These are phyloP conservation scores for Oceanodroma leucorhoa DNA, from an alignment of 2,797 vertebrate genomes.

Conservation along the genomic window DNA sequence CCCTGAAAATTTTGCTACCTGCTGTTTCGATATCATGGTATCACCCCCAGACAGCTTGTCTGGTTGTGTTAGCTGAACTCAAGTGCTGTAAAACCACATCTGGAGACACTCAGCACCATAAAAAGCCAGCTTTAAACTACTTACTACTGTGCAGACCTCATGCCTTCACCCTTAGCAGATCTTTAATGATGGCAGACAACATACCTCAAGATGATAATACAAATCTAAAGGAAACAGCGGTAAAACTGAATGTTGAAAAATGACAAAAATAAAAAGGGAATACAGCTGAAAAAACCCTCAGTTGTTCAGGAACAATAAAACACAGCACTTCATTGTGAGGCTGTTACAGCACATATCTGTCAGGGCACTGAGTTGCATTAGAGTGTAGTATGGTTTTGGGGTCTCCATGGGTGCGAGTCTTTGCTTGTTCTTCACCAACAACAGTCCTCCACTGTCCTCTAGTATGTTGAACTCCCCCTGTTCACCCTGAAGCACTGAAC, in stretches of 20 bases:
- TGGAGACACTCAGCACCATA: neutral
- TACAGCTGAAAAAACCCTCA: neutral
- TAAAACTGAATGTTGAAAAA: neutral
- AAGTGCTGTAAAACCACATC: neutral
- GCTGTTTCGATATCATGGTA: neutral
- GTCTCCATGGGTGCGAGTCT: fast-evolving
- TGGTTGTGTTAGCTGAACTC: neutral
- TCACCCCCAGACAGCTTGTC: neutral
- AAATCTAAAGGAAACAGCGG: neutral
- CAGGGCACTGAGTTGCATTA: neutral
- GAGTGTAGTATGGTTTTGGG: neutral
- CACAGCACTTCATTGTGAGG: neutral
- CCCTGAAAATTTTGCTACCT: neutral
- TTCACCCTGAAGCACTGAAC: neutral
- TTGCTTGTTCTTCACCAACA: neutral
- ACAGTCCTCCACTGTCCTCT: neutral
- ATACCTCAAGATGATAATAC: neutral
- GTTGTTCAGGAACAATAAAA: neutral
- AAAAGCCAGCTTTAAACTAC: neutral
- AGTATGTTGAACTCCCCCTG: neutral
- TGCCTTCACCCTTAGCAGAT: neutral
- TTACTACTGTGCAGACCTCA: neutral
- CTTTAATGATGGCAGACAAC: neutral
- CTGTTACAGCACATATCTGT: fast-evolving
- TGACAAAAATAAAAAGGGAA: neutral